phyloP scores from a whole-genome alignment of 2,888 invertebrate genomes.

The Hemicrepidius hirtus region DNA sequence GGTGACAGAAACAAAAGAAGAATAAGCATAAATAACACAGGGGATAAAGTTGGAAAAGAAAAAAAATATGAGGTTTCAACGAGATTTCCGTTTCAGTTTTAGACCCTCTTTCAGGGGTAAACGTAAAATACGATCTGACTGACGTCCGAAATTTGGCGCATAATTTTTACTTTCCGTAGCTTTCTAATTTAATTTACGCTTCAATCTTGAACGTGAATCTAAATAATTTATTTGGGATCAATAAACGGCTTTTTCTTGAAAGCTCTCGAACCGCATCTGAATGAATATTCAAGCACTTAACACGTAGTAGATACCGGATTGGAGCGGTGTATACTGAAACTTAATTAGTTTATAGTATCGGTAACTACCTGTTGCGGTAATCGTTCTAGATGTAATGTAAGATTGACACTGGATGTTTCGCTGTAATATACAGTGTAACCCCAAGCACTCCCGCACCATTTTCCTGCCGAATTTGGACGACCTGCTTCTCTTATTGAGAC shows the following conservation, averaged over 20 bases:
- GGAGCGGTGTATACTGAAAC: conserved; percentile 7
- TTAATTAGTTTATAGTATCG: conserved; percentile 36
- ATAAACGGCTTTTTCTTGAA: not conserved
- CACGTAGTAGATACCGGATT: not conserved
- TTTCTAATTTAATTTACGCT: conserved; percentile 16
- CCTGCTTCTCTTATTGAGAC: conserved; percentile 85
- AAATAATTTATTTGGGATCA: conserved; percentile 9
- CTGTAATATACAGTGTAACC: conserved; percentile 91
- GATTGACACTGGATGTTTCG: conserved; percentile 85
- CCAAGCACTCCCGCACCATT: conserved; percentile 90
- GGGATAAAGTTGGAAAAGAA: no score
- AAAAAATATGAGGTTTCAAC: no score
- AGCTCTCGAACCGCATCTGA: not conserved
- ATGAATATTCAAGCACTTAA: not conserved
- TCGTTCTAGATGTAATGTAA: conserved; percentile 82
- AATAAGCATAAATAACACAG: no score
- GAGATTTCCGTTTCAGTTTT: no score
- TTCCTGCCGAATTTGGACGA: conserved; percentile 82
- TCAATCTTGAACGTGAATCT: not conserved
- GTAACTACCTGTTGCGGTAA: conserved; percentile 82
- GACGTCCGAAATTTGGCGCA: conserved; percentile 8
- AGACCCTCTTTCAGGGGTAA: not conserved
- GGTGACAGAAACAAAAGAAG: no score
- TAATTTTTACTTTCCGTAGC: not conserved
- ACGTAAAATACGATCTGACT: not conserved